Evolutionary conservation across 2,888 invertebrate genomes (phyloP), one percentile per base, ranked within the genome.

Genomic region (Zaprionus lineosus): DNA sequence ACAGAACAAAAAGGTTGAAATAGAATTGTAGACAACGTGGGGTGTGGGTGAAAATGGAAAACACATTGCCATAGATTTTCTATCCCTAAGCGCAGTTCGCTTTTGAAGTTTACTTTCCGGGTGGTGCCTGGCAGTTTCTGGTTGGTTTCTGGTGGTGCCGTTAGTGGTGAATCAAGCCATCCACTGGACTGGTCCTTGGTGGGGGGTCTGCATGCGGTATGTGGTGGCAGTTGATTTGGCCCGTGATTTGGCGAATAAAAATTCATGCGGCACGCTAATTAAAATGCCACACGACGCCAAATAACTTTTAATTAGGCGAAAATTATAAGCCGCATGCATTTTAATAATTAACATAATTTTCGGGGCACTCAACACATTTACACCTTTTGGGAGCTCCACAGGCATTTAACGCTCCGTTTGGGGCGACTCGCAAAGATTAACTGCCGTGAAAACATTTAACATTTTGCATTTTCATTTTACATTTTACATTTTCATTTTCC

Each of bases 271-370:
- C 51, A 67, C 56, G 64, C 76, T 82, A 75, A 78, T 82, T 78
- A 78, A 78, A 77, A 75, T 78, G 70, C 61, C 70, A 75, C 52
- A 71, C 53, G 40, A 71, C 53, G 41, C 44, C 63, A 74, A 73
- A 75, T 78, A 82, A 78, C 41, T 73, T 78, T 70, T 60, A 73
- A 60, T 82, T 67, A 69, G 15, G 26, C 51, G 15, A 37, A 51
- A 53, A 61, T n/a, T 40, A 46, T 56, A 50, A 55, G 64, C 55
- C 58, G 46, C 64, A 69, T 63, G 52, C 52, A 73, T 76, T 72
- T n/a, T 61, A 75, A 74, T 78, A 78, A 78, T 78, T 82, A 82
- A 69, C 82, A 82, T 77, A 63, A 73, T 74, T 82, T 69, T 70
- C 43, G 57, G 58, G 46, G 53, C 61, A 61, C 59, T 79, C 75